Conservation (phyloP, 1,140 invertebrate genomes). For the Panonychus citri region DNA sequence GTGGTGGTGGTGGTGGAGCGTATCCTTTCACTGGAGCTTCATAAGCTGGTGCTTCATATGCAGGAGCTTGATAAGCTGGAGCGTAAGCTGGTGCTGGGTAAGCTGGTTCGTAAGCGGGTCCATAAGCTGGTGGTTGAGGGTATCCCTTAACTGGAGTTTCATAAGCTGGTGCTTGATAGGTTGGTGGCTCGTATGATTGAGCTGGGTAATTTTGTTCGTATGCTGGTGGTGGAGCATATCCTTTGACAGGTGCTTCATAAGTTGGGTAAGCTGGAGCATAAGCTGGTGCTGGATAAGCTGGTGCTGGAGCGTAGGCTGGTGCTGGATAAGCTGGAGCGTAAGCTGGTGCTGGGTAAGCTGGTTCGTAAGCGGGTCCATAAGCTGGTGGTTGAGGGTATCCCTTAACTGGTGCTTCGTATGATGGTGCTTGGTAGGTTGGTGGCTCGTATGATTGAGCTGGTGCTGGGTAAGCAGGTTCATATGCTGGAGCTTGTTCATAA, state of each 20-base stretch:
- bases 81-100: not conserved
- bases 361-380: slow-evolving; percentile 1
- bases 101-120: slow-evolving; percentile 3
- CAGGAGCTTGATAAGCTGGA: slow-evolving; percentile 1
- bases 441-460: not conserved
- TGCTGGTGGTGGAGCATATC: too few relatives aligned
- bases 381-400: not conserved
- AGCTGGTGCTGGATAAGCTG: not conserved
- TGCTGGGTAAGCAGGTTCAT: too few relatives aligned
- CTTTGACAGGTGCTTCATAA: not conserved
- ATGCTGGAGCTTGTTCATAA: not conserved
- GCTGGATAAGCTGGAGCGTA: not conserved
- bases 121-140: not conserved
- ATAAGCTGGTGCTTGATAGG: slow-evolving; percentile 1
- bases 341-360: not conserved
- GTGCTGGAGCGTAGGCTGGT: not conserved
- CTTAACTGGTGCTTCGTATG: not conserved
- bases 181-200: not conserved
- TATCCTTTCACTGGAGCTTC: not conserved
- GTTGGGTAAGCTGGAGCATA: not conserved
- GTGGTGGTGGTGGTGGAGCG: not conserved
- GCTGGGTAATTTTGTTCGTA: slow-evolving; percentile 1
- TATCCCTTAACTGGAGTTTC: not conserved
- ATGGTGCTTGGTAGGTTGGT: not conserved
- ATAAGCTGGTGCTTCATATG: not conserved